Conservation (phyloP, 2,797 vertebrate genomes). For the Chiropotes sagulatus region DNA sequence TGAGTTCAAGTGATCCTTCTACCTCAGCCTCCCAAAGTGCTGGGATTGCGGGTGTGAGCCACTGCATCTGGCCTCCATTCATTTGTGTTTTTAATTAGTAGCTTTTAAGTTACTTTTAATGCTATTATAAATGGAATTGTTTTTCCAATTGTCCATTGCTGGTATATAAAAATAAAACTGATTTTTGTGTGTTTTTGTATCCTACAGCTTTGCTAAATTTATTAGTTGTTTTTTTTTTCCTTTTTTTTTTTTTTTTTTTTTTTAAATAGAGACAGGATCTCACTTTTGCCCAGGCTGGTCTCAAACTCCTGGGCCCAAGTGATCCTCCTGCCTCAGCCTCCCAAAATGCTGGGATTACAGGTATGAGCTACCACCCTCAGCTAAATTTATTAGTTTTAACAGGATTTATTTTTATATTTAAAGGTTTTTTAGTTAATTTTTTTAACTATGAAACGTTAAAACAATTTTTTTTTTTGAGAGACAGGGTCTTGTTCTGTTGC, state of each 20-base stretch:
- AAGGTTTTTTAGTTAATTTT: accelerated
- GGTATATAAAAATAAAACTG: not conserved
- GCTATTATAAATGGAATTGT: not conserved
- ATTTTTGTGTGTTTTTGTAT: not conserved
- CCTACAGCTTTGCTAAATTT: not conserved
- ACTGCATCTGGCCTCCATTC: not conserved
- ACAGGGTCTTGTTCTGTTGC: not conserved
- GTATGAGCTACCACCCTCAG: no score
- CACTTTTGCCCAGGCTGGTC: not conserved
- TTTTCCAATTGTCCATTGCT: not conserved
- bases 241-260: no score
- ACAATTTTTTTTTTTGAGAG: no score
- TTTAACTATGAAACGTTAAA: no score
- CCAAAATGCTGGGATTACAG: no score
- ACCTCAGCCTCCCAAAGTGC: not conserved
- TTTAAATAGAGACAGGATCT: not conserved
- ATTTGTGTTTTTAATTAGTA: not conserved
- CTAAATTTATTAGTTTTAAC: not conserved
- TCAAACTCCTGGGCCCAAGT: no score
- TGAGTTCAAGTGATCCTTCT: not conserved
- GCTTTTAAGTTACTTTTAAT: not conserved
- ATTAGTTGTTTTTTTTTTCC: not conserved
- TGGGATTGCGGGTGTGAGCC: not conserved
- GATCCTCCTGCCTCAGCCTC: no score
- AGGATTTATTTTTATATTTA: not conserved